These are phyloP conservation scores for Corythornis cristatus DNA, from an alignment of 2,113 vertebrate genomes.

Conservation along the genomic window DNA sequence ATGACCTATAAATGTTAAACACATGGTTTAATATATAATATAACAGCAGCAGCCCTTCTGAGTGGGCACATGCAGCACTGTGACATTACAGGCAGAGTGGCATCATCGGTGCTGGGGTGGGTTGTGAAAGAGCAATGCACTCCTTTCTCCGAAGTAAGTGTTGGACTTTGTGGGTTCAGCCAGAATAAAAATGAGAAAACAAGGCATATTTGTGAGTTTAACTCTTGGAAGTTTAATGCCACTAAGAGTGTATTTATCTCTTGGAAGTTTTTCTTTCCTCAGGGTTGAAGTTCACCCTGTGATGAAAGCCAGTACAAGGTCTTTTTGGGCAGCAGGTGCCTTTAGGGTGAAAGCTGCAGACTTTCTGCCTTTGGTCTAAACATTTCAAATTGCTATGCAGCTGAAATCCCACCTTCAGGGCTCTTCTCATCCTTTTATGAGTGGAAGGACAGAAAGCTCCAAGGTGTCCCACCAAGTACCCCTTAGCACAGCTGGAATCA, in stretches of 20 bases:
- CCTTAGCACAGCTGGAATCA: background rate
- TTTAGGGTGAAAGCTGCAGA: background rate
- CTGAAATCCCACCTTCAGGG: background rate
- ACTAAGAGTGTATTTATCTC: background rate
- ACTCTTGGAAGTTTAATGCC: background rate
- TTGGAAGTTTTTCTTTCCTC: background rate
- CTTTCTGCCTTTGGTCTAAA: background rate
- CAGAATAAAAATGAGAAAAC: background rate
- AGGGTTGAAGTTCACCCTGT: background rate
- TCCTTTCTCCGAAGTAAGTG: background rate
- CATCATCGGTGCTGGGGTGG: background rate
- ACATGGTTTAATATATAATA: conserved; percentile 20
- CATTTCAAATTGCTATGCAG: background rate
- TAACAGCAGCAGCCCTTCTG: background rate
- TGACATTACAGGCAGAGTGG: background rate
- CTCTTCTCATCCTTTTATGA: accelerated
- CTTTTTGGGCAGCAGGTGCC: background rate
- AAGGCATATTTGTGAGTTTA: background rate
- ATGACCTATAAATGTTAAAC: conserved; percentile 62
- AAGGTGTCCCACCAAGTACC: background rate
- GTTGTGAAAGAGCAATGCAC: accelerated
- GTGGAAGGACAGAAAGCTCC: background rate
- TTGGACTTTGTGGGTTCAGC: background rate
- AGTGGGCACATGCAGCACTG: background rate
- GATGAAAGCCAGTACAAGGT: background rate